Percentiles rank a stretch among this genome's conserved stretches.
phyloP scores from a whole-genome alignment of 2,888 invertebrate genomes.

The Hermodice carunculata region DNA sequence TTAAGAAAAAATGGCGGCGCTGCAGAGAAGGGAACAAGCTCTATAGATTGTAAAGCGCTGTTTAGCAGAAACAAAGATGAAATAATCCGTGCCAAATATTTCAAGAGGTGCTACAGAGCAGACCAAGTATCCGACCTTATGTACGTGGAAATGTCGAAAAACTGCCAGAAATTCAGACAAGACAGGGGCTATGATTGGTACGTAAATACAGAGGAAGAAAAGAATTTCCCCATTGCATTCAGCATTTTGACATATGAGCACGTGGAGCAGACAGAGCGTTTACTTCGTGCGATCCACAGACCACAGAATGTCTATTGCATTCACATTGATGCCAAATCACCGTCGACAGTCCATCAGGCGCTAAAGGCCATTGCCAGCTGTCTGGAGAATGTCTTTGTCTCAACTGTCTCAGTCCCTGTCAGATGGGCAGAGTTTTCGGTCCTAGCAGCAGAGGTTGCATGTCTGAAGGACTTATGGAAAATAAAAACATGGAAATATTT shows the following conservation, averaged over 20 bases:
- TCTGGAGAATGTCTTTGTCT: conserved; percentile 54
- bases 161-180: conserved; percentile 18
- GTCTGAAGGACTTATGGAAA: conserved; percentile 31
- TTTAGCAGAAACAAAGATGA: too few relatives aligned
- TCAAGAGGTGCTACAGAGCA: too few relatives aligned
- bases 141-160: conserved; percentile 4
- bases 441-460: conserved; percentile 37
- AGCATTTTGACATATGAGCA: conserved; percentile 50
- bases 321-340: conserved; percentile 59
- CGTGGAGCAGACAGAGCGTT: conserved; percentile 52
- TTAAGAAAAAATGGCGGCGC: too few relatives aligned
- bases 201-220: conserved; percentile 38
- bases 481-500: conserved; percentile 36
- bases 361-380: conserved; percentile 46
- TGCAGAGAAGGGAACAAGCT: too few relatives aligned
- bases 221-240: conserved; percentile 55
- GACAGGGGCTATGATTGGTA: conserved; percentile 13
- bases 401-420: conserved; percentile 44
- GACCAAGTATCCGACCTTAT: background rate
- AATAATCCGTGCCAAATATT: too few relatives aligned
- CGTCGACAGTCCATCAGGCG: conserved; percentile 32
- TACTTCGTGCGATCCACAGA: conserved; percentile 59
- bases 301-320: conserved; percentile 66
- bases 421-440: conserved; percentile 38
- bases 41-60: too few relatives aligned